A percentile compares a stretch with the other conserved stretches of the same genome.
Conservation (phyloP, 2,797 vertebrate species). For the Lacerta viridis region DNA sequence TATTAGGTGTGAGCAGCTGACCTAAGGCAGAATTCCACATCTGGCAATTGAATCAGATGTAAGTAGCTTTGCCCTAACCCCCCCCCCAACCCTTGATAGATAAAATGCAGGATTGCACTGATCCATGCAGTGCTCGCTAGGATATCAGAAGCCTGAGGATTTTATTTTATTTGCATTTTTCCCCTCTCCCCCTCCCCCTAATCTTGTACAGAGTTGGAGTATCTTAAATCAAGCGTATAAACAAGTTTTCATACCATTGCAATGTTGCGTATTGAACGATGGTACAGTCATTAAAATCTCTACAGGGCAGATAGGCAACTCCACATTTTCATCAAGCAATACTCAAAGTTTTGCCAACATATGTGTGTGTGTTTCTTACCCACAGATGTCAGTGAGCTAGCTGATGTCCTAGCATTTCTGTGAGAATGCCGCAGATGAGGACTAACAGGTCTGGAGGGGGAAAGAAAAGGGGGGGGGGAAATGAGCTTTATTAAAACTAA, state of each 20-base stretch:
- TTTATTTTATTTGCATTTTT: neutral
- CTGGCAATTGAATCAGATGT: neutral
- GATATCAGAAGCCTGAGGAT: neutral
- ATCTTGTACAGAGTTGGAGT: neutral
- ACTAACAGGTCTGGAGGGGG: constrained; percentile 86
- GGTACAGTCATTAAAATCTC: constrained; percentile 5
- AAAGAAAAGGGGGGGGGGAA: constrained; percentile 52
- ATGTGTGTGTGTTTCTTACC: constrained; percentile 82
- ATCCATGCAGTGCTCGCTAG: neutral
- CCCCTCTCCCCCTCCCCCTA: too few species aligned
- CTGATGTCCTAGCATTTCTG: constrained; percentile 84
- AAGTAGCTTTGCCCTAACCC: neutral
- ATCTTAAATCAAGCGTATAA: neutral
- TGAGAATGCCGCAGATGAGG: constrained; percentile 85
- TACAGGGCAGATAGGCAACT: neutral
- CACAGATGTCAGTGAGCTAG: constrained; percentile 89
- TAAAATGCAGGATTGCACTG: neutral
- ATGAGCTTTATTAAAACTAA: neutral
- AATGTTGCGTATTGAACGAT: neutral
- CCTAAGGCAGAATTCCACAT: neutral
- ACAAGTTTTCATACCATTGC: neutral
- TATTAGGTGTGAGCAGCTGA: neutral
- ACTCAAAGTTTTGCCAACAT: neutral
- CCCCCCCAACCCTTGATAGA: neutral
- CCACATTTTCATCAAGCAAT: neutral